Evolutionary conservation across 1,140 invertebrate species (phyloP), one percentile per base, ranked within the genome.

Genomic region (Pentalonia nigronervosa): DNA sequence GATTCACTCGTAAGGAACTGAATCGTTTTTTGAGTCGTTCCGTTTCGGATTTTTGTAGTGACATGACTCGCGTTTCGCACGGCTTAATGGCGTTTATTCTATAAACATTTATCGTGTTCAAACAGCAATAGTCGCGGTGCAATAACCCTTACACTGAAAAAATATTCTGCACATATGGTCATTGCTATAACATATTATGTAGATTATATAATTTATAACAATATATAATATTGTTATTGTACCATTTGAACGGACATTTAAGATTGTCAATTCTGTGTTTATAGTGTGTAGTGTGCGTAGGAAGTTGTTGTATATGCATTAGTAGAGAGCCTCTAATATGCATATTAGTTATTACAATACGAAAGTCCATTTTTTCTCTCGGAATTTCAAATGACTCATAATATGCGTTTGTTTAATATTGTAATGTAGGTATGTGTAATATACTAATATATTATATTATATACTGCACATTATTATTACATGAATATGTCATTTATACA

Each of bases 361-460:
- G 53, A 90, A 90, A 90, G 88, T 45, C 36, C 53, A 6, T 90
- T 90, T 88, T 90, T 89, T 89, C 50, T 53, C 30, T 47, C 30
- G 87, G 25, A 89, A n/a, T 89, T 53, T 90, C 36, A 53, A 90
- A 90, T 90, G 88, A 90, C 88, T 90, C 88, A 60, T 90, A 45
- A 41, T 41, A 56, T 25, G 41, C 84, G 23, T 11, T 50, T 50
- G 30, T 53, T 7, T 41, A 41, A 41, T 87, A 87, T 48, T 48
- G 25, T 86, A 48, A 53, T 41, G 41, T 41, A 41, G 41, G 41
- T 41, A 41, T 41, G 41, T 41, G 41, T 41, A 41, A 41, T 41
- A 41, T 41, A 41, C 41, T 41, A 41, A 41, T 41, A 41, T 41
- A 41, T 41, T 41, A 41, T 41, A 41, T 41, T 41, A 41, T 41